phyloP scores from a whole-genome alignment of 2,113 vertebrate genomes.

The Actinemys pallida region DNA sequence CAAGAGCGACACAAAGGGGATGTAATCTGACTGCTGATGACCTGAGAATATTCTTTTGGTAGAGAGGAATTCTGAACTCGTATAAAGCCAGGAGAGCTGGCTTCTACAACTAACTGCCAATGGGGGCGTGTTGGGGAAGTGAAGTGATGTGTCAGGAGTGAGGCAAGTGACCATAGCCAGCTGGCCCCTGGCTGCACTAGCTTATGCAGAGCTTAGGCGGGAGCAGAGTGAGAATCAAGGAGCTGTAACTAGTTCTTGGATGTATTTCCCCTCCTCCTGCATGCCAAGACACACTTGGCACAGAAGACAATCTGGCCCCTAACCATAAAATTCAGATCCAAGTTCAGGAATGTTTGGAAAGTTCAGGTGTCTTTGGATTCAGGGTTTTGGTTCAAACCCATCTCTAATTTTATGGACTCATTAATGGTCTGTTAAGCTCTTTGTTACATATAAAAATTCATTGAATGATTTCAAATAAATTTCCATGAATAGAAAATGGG shows the following conservation, averaged over 20 bases:
- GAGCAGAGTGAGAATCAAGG: neutral
- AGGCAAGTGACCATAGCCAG: neutral
- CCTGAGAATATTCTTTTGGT: neutral
- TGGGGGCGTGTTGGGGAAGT: neutral
- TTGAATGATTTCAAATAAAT: neutral
- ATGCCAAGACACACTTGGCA: neutral
- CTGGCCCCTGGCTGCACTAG: neutral
- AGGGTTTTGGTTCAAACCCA: neutral
- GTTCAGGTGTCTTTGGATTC: neutral
- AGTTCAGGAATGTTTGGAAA: neutral
- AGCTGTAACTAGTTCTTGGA: neutral
- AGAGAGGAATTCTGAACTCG: rapidly evolving
- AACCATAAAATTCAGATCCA: neutral
- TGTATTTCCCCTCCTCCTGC: neutral
- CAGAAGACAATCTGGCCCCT: neutral
- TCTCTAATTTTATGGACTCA: neutral
- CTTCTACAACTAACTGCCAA: neutral
- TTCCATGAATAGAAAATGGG: neutral
- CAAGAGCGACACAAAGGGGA: rapidly evolving
- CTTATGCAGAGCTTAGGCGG: neutral
- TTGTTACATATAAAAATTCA: neutral
- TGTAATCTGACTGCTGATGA: neutral
- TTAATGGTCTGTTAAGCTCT: neutral
- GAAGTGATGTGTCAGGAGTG: neutral
- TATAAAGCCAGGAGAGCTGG: neutral